Conservation (phyloP, 1,140 invertebrate genomes). For the Brachionus sp. region DNA sequence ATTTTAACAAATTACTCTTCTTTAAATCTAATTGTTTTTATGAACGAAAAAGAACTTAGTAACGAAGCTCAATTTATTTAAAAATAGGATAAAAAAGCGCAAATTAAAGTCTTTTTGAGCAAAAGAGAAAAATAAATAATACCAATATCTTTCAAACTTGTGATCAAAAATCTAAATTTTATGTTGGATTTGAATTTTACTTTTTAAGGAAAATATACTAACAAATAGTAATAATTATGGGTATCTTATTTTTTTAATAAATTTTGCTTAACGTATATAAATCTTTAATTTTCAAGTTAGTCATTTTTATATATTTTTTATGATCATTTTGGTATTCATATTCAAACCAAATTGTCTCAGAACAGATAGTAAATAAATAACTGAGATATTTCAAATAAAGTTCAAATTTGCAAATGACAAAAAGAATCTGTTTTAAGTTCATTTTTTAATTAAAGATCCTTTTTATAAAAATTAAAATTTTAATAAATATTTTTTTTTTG, state of each 20-base stretch:
- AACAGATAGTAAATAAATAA: neutral
- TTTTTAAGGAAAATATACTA: constrained; percentile 1
- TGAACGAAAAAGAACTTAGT: neutral
- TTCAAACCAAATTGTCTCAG: constrained; percentile 10
- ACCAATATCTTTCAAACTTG: constrained; percentile 29
- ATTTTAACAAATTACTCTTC: neutral
- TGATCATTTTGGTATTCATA: neutral
- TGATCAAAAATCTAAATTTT: neutral
- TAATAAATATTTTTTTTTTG: no score
- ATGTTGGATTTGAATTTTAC: neutral
- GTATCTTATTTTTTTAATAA: neutral
- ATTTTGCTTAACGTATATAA: neutral
- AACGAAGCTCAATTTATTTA: neutral
- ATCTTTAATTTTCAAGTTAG: constrained; percentile 15
- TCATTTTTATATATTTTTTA: constrained; percentile 27
- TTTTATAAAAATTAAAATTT: no score
- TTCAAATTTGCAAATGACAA: neutral
- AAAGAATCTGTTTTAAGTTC: no score
- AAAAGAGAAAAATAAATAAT: neutral
- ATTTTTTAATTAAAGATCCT: no score
- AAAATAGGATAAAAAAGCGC: constrained; percentile 16
- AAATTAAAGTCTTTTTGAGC: neutral
- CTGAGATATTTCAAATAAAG: neutral
- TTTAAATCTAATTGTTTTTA: neutral
- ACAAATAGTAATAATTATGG: constrained; percentile 39